Evolutionary conservation across 1,140 invertebrate genomes (phyloP).

Genomic region (Drusus annulatus): DNA sequence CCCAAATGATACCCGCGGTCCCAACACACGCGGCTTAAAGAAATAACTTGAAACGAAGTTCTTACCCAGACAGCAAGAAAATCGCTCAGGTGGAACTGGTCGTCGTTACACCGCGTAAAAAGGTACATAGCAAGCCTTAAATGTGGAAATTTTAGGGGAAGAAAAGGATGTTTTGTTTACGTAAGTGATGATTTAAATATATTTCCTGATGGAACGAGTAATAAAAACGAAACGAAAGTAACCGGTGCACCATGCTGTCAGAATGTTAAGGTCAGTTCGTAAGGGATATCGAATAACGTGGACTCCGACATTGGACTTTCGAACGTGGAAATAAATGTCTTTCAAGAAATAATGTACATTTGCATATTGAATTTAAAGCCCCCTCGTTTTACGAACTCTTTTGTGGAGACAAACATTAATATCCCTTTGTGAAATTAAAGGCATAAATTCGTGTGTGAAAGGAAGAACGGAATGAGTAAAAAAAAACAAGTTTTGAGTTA

Average conservation of each 20-base stretch:
- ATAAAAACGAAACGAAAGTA: slow-evolving; percentile 25
- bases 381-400: too few species aligned
- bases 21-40: slow-evolving; percentile 8
- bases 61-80: neutral
- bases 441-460: too few species aligned
- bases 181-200: neutral
- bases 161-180: neutral
- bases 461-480: too few species aligned
- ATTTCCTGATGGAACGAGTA: neutral
- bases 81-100: neutral
- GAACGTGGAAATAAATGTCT: neutral
- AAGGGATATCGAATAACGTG: neutral
- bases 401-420: too few species aligned
- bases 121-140: neutral
- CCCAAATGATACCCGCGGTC: neutral
- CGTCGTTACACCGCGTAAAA: neutral
- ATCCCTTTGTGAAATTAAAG: too few species aligned
- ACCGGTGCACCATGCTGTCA: neutral
- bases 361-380: neutral
- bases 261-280: slow-evolving; percentile 18
- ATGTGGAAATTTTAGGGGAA: neutral
- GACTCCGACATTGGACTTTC: neutral
- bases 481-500: too few species aligned
- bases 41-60: neutral
- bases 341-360: neutral